A percentile compares a stretch with the other conserved stretches of the same genome.
phyloP scores from a whole-genome alignment of 2,797 vertebrate genomes.

The Sebastes nivosus region DNA sequence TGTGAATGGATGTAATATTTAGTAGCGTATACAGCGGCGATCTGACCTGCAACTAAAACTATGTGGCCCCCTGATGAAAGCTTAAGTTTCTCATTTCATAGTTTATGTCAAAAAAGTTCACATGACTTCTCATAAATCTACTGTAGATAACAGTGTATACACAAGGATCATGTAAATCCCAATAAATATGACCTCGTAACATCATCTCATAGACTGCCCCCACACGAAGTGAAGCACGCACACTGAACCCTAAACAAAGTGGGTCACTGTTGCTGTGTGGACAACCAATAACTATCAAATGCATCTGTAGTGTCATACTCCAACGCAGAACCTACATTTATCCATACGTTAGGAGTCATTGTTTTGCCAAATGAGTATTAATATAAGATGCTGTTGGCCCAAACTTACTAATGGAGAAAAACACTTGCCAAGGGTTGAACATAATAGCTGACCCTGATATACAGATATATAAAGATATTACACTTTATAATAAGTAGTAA shows the following conservation, averaged over 20 bases:
- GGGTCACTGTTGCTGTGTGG: neutral
- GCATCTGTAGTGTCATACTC: neutral
- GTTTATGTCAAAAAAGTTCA: neutral
- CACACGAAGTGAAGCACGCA: neutral
- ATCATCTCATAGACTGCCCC: neutral
- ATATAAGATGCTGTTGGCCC: neutral
- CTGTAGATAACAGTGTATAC: neutral
- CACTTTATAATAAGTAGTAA: neutral
- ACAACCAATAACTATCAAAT: neutral
- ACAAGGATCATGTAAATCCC: neutral
- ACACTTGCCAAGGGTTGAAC: neutral
- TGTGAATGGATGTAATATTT: neutral
- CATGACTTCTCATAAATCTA: neutral
- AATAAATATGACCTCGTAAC: neutral
- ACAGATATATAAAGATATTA: neutral
- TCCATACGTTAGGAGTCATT: neutral
- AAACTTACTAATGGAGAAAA: neutral
- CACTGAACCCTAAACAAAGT: neutral
- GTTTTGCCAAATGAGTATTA: neutral
- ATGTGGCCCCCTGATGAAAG: neutral
- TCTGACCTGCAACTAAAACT: neutral
- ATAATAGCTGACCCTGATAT: neutral
- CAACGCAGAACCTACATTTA: neutral
- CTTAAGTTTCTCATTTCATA: neutral
- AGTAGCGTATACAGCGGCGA: neutral